These are phyloP conservation scores for Patella vulgata DNA, from an alignment of 1,140 invertebrate species.

Conservation along the genomic window DNA sequence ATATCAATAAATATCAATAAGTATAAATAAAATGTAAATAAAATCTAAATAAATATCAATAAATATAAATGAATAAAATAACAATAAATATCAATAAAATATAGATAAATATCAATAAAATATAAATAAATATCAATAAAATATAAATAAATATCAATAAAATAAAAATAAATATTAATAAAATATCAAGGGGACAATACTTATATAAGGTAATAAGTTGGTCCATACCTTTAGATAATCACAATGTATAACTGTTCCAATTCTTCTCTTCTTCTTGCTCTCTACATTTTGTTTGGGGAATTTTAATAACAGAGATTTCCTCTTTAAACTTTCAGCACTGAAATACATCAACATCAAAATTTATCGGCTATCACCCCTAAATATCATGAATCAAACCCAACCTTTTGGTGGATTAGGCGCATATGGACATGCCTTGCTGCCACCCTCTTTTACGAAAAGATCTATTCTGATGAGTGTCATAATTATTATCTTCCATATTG, in stretches of 20 bases:
- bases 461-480: too few species aligned
- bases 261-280: constrained; percentile 73
- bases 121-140: background rate
- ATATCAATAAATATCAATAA: constrained; percentile 12
- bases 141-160: too few species aligned
- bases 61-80: too few species aligned
- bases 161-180: background rate
- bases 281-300: constrained; percentile 79
- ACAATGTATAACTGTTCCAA: constrained; percentile 80
- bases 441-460: too few species aligned
- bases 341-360: constrained; percentile 13
- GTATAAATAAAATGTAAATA: background rate
- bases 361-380: too few species aligned
- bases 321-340: constrained; percentile 56
- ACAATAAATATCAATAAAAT: too few species aligned
- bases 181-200: too few species aligned
- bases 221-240: constrained; percentile 84
- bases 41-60: background rate
- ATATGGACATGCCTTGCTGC: background rate
- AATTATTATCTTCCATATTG: too few species aligned
- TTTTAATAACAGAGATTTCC: constrained; percentile 82
- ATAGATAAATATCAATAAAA: too few species aligned
- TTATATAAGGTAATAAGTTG: background rate
- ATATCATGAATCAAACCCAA: too few species aligned
- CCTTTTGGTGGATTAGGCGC: too few species aligned